These are phyloP conservation scores for Belgica antarctica DNA, from an alignment of 2,888 invertebrate genomes.

Conservation along the genomic window DNA sequence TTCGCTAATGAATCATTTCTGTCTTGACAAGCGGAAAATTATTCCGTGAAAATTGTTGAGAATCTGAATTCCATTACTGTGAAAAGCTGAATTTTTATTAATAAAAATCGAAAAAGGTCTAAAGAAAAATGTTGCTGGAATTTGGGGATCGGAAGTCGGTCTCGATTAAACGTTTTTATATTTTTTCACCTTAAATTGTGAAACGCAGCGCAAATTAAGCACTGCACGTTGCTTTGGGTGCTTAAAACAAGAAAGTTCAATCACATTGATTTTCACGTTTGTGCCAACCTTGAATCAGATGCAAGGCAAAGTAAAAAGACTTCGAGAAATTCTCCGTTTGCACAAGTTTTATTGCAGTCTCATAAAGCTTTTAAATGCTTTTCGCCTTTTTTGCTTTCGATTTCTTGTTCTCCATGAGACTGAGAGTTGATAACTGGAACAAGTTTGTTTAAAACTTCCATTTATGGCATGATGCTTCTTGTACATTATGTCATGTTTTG, in stretches of 20 bases:
- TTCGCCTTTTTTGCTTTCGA: neutral
- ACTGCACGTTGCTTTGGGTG: neutral
- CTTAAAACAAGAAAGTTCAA: neutral
- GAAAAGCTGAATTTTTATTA: neutral
- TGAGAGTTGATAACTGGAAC: neutral
- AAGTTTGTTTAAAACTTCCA: neutral
- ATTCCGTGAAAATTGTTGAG: neutral
- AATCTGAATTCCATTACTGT: neutral
- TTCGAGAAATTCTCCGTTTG: neutral
- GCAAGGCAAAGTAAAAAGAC: neutral
- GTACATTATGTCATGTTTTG: neutral
- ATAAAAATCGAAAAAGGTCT: neutral
- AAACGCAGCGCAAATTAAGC: neutral
- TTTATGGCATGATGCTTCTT: no score
- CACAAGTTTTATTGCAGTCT: neutral
- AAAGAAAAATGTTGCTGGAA: neutral
- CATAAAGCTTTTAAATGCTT: neutral
- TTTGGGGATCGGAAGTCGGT: neutral
- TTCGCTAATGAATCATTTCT: neutral
- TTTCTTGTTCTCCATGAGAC: neutral
- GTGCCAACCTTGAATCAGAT: slow-evolving; percentile 13
- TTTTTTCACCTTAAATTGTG: neutral
- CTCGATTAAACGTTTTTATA: neutral
- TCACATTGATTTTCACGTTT: neutral
- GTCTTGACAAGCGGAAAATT: neutral